Evolutionary conservation across 2,888 invertebrate genomes (phyloP), one percentile per base, ranked within the genome.

Genomic region (Leptogaster cylindrica): DNA sequence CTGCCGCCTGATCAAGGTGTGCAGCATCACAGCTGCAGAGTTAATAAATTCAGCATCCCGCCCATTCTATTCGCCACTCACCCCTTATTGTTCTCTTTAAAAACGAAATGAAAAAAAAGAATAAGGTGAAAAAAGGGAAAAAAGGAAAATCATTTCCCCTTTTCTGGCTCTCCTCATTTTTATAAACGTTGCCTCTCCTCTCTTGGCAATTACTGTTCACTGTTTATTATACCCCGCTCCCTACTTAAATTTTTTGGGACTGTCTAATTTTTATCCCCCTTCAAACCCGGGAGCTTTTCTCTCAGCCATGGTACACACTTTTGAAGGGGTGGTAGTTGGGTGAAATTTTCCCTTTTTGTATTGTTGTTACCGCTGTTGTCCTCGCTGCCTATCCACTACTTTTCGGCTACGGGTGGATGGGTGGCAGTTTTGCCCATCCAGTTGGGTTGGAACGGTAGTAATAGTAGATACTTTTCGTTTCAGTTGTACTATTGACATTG

Each of bases 391-490:
- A 61, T 61, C 61, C 44, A 61, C 61, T 61, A 61, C 23, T 61
- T 61, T 61, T 61, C 10, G 44, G 44, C 28, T 25, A 18, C 27
- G 44, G 44, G 27, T 23, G 61, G 41, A 18, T 41, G 44, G 44
- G 27, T 23, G 61, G 41, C 28, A 4, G 12, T 31, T 14, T 33
- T 33, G 23, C 28, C 27, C 25, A n/a, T 27, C 61, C 28, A 27
- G 10, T n/a, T 14, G 41, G 27, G 27, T 16, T 28, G 55, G 31
- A 55, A 55, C 55, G 55, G 61, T 61, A 61, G 61, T 61, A 61
- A 61, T 61, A 61, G 61, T 44, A 61, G 61, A 61, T 61, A 61
- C 61, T 61, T 61, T 61, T 61, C 61, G 61, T 61, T 61, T 61
- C 61, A 61, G 61, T 61, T 61, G 61, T 61, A 61, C 61, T 61